phyloP scores from a whole-genome alignment of 2,888 invertebrate genomes.

The Eurois occulta region DNA sequence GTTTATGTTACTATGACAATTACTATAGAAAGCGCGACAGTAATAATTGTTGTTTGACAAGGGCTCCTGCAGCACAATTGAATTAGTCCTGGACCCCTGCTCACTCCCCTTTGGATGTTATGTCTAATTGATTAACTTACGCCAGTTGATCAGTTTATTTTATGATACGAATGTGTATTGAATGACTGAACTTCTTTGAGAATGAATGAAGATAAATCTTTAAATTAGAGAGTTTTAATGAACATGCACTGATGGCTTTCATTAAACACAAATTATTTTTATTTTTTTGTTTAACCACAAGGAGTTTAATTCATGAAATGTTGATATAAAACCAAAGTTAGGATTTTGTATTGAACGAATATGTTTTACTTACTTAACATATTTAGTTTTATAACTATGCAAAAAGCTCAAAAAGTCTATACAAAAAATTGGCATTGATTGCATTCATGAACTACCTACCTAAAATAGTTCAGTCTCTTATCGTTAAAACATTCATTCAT shows the following conservation, averaged over 20 bases:
- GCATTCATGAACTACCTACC: neutral
- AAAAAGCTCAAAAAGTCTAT: neutral
- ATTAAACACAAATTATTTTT: neutral
- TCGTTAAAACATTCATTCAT: neutral
- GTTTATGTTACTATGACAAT: constrained; percentile 52
- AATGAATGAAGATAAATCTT: neutral
- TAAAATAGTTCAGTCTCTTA: neutral
- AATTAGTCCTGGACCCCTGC: constrained; percentile 63
- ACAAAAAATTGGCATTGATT: neutral
- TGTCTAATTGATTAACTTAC: constrained; percentile 67
- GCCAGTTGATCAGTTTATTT: constrained; percentile 62
- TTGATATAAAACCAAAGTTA: neutral
- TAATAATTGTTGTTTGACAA: constrained; percentile 67
- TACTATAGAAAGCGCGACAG: constrained; percentile 49
- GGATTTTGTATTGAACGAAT: neutral
- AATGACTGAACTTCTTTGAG: constrained; percentile 12
- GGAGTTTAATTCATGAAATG: neutral
- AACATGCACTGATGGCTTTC: neutral
- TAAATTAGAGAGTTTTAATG: neutral
- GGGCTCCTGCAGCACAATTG: constrained; percentile 59
- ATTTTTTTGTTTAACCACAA: neutral
- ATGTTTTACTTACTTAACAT: neutral
- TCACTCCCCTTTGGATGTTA: constrained; percentile 52
- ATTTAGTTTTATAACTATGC: neutral
- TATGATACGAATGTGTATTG: constrained; percentile 38